Conservation (phyloP, 2,797 vertebrate genomes). For the Podargus strigoides region DNA sequence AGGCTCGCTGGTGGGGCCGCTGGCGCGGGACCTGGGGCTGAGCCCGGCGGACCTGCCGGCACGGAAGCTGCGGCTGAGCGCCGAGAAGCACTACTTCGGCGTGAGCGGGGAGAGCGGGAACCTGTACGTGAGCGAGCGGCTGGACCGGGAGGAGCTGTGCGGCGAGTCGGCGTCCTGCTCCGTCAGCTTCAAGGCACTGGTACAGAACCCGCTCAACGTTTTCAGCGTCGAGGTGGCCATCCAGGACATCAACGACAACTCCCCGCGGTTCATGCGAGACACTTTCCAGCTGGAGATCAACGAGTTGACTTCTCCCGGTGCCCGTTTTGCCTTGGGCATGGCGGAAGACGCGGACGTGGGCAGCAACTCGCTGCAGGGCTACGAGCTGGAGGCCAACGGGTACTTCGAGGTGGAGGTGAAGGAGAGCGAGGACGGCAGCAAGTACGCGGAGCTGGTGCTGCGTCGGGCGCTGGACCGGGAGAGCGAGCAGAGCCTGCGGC, state of each 20-base stretch:
- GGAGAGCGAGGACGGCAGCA: slow-evolving; percentile 59
- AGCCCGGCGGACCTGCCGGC: no score
- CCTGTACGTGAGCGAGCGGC: slow-evolving; percentile 68
- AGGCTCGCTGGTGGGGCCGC: no score
- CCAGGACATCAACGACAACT: slow-evolving; percentile 76
- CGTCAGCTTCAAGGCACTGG: slow-evolving; percentile 63
- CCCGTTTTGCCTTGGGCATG: slow-evolving; percentile 49
- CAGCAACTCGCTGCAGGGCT: slow-evolving; percentile 68
- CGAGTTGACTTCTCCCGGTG: slow-evolving; percentile 61
- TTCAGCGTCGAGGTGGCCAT: slow-evolving; percentile 72
- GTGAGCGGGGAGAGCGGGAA: slow-evolving; percentile 66
- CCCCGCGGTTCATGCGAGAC: neutral
- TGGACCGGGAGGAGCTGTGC: slow-evolving; percentile 77
- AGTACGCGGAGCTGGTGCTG: slow-evolving; percentile 69
- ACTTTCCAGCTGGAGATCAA: slow-evolving; percentile 26
- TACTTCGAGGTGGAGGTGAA: slow-evolving; percentile 70
- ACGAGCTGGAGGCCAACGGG: slow-evolving; percentile 63
- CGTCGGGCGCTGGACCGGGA: slow-evolving; percentile 66
- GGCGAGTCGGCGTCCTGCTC: slow-evolving; percentile 69
- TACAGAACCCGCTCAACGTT: slow-evolving; percentile 82
- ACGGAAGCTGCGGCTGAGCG: no score
- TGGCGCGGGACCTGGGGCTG: no score
- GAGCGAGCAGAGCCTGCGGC: neutral
- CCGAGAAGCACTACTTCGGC: no score
- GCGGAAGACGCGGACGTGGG: slow-evolving; percentile 70